Evolutionary conservation across 2,888 invertebrate species (phyloP).

Genomic region (Lydus trimaculatus): DNA sequence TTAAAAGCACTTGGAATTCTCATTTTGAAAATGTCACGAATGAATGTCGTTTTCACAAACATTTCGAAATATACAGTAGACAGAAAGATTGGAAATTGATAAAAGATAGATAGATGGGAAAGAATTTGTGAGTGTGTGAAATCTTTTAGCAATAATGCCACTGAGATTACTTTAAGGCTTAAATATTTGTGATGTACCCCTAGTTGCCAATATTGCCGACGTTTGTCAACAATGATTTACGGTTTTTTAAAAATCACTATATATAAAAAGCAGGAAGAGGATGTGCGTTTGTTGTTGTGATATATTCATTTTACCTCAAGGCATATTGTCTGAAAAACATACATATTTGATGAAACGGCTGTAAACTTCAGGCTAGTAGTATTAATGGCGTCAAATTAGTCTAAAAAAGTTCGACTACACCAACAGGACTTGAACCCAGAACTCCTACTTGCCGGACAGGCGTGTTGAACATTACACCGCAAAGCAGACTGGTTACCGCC

Average conservation of each 20-base stretch:
- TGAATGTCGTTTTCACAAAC: constrained; percentile 3
- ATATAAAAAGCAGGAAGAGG: neutral
- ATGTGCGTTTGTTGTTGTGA: too few species aligned
- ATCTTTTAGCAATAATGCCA: constrained; percentile 26
- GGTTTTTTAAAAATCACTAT: constrained; percentile 16
- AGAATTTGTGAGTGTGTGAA: neutral
- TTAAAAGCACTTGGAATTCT: neutral
- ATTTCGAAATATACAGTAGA: neutral
- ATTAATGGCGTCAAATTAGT: too few species aligned
- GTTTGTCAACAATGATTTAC: constrained; percentile 32
- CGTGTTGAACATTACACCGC: too few species aligned
- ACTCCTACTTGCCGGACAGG: too few species aligned
- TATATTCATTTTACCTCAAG: too few species aligned
- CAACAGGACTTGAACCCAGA: too few species aligned
- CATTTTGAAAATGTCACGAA: constrained; percentile 5
- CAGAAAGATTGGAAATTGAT: neutral
- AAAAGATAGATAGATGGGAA: neutral
- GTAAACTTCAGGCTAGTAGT: too few species aligned
- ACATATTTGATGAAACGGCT: too few species aligned
- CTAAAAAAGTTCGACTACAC: too few species aligned
- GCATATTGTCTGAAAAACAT: too few species aligned
- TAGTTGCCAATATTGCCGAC: constrained; percentile 23
- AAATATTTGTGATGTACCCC: constrained; percentile 30
- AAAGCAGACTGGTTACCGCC: too few species aligned
- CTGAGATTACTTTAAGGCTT: constrained; percentile 19